Conservation (phyloP, 1,140 invertebrate genomes). For the Brachionus angularis region DNA sequence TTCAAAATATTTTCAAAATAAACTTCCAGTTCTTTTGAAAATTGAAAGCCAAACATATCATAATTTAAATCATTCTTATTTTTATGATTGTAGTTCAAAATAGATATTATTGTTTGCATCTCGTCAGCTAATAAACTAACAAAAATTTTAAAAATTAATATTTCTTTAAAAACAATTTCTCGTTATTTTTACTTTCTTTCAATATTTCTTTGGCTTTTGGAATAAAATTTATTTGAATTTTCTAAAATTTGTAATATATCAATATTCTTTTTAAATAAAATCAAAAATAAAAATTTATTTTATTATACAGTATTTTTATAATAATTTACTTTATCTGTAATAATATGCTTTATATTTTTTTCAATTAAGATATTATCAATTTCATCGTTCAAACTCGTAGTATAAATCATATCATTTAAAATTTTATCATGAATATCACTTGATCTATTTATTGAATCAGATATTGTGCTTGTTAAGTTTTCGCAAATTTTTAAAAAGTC, state of each 20-base stretch:
- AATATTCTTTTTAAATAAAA: conserved; percentile 2
- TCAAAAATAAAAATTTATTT: not conserved
- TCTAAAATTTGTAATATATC: not conserved
- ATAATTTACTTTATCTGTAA: conserved; percentile 3
- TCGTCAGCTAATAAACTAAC: no score
- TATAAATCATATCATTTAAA: conserved; percentile 15
- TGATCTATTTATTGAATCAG: not conserved
- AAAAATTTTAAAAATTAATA: not conserved
- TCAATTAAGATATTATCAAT: not conserved
- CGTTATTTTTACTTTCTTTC: no score
- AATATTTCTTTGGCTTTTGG: not conserved
- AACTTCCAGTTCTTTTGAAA: no score
- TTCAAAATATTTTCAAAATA: no score
- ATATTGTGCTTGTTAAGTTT: no score
- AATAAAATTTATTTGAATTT: conserved; percentile 9
- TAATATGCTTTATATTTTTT: conserved; percentile 25
- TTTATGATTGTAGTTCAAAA: no score
- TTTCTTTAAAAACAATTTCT: not conserved
- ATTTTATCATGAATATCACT: not conserved
- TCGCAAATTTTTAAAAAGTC: not conserved
- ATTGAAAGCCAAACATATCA: no score
- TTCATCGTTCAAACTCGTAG: not conserved
- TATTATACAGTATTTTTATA: not conserved
- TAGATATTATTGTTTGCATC: no score
- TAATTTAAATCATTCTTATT: no score